Conservation (phyloP, 1,140 invertebrate genomes). For the Xylocopa sonorina region DNA sequence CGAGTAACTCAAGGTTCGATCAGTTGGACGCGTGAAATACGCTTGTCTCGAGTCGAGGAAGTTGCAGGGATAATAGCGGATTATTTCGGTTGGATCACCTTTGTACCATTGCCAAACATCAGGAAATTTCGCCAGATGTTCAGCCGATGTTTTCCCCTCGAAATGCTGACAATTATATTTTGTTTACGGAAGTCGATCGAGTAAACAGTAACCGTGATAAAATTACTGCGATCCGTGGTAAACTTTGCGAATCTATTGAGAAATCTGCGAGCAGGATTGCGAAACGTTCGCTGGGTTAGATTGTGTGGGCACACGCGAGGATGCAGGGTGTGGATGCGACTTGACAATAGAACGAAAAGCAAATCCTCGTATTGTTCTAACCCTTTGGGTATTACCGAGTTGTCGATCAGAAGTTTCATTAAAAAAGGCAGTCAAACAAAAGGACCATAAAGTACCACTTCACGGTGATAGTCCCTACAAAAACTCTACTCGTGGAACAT, state of each 20-base stretch:
- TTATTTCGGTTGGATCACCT: conserved; percentile 16
- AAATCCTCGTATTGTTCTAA: background rate
- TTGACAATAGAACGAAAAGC: background rate
- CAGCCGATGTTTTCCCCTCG: background rate
- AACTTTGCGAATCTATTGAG: no score
- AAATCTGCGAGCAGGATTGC: no score
- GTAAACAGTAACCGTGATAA: background rate
- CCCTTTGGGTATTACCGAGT: background rate
- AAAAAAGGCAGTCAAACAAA: background rate
- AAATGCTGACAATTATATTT: background rate
- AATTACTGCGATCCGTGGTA: background rate
- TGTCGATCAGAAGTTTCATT: background rate
- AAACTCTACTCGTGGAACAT: background rate
- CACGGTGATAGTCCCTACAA: background rate
- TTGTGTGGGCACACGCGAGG: no score
- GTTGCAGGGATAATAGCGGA: no score
- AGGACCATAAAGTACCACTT: background rate
- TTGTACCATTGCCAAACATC: conserved; percentile 23
- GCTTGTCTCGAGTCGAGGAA: no score
- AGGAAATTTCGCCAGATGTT: background rate
- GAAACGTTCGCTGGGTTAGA: no score
- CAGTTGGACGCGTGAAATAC: no score
- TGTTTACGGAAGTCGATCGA: background rate
- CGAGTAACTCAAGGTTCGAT: no score
- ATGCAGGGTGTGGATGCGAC: no score